These are phyloP conservation scores for Chrysomela aeneicollis DNA, from an alignment of 2,888 invertebrate genomes.

Conservation along the genomic window DNA sequence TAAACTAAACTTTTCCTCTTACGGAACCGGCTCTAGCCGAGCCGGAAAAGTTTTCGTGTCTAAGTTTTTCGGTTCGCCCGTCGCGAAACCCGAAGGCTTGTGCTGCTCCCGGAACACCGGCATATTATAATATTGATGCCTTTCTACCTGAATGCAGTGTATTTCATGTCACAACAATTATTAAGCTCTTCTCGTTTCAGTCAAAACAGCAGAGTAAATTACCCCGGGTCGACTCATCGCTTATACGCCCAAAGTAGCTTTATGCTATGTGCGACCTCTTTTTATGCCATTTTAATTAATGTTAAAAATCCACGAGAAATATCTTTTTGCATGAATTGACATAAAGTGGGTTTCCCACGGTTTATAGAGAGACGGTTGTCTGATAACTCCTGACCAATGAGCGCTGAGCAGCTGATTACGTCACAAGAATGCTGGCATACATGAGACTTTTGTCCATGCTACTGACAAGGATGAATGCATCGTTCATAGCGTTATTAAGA, in stretches of 20 bases:
- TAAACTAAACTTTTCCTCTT: constrained; percentile 64
- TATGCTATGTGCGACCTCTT: constrained; percentile 27
- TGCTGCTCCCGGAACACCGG: constrained; percentile 57
- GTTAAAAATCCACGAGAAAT: constrained; percentile 28
- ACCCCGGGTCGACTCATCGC: constrained; percentile 24
- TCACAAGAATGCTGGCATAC: no score
- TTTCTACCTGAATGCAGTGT: constrained; percentile 50
- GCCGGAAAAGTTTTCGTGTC: constrained; percentile 61
- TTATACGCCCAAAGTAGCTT: constrained; percentile 27
- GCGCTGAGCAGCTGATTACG: no score
- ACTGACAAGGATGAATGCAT: no score
- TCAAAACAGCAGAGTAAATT: constrained; percentile 37
- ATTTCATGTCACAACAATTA: constrained; percentile 47
- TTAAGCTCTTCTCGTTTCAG: constrained; percentile 44
- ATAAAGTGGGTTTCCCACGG: constrained; percentile 19
- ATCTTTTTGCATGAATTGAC: constrained; percentile 26
- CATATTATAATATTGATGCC: constrained; percentile 62
- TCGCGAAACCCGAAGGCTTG: constrained; percentile 56
- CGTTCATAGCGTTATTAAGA: no score
- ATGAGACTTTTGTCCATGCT: no score
- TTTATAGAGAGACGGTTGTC: no score
- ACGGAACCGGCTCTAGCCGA: constrained; percentile 58
- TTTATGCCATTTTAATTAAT: constrained; percentile 32
- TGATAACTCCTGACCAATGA: no score
- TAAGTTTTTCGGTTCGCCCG: constrained; percentile 62